Conservation (phyloP, 2,888 invertebrate genomes). For the Megamerina dolium region DNA sequence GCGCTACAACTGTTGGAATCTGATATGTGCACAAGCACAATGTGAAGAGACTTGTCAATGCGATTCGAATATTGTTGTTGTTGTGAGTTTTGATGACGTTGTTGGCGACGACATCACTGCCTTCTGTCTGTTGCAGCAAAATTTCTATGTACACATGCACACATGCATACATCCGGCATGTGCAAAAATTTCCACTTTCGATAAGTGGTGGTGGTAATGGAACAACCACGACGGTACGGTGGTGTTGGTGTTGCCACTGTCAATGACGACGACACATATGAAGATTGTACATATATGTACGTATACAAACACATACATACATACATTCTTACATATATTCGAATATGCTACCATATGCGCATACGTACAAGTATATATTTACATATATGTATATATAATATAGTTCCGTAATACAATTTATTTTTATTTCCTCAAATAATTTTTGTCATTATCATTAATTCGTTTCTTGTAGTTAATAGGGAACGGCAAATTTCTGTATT, state of each 20-base stretch:
- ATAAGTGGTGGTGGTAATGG: conserved; percentile 2
- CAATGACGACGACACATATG: not conserved
- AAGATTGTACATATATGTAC: too few relatives aligned
- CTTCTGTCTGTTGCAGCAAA: too few relatives aligned
- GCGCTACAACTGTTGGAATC: conserved; percentile 23
- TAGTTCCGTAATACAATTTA: too few relatives aligned
- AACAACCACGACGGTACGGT: not conserved
- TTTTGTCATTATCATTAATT: too few relatives aligned
- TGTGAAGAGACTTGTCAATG: not conserved
- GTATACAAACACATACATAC: too few relatives aligned
- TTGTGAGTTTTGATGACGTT: not conserved
- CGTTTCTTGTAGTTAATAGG: too few relatives aligned
- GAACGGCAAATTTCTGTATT: too few relatives aligned
- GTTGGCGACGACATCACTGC: too few relatives aligned
- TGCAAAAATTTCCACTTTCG: conserved; percentile 29
- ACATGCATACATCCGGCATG: conserved; percentile 32
- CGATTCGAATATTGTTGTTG: not conserved
- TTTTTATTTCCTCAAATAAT: too few relatives aligned
- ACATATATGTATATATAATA: too few relatives aligned
- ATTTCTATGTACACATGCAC: not conserved
- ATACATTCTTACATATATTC: not conserved
- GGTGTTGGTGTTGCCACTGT: not conserved
- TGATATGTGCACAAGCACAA: conserved; percentile 20
- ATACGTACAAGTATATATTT: too few relatives aligned
- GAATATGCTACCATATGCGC: not conserved